Evolutionary conservation across 2,113 vertebrate genomes (phyloP), one percentile per base, ranked within the genome.

Genomic region (Apistogramma diplotaenia): DNA sequence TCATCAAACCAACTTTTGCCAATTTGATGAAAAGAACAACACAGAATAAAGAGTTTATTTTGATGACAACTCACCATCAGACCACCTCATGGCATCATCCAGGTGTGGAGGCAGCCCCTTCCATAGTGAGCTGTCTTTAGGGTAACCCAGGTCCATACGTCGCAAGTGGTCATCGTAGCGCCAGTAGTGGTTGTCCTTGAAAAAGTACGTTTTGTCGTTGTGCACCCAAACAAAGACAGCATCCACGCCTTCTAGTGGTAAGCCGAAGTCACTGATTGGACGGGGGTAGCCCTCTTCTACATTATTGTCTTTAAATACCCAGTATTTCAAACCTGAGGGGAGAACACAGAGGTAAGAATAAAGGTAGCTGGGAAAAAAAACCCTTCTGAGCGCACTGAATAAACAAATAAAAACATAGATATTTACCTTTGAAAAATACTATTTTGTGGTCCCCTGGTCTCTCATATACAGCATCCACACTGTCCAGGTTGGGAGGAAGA

Each of bases 51-150:
- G 51, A 3, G 13, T 40, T 31, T 1, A 0, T 49, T 59, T 58
- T 23, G 2, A 31, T 4, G 10, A 4, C 33, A 1, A 43, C 97
- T 96, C 85, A 99, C 98, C 96, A 2, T 99, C 98, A 4, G 97
- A 98, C 98, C 98, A 99, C 74, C 96, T 95, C 95, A 98, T 99
- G 91, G 96, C 97, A 4, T 97, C 98, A 0, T 99, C 98, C 71
- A 99, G 89, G 0, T 93, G 78, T 13, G 95, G 89, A 0, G 97
- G 98, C 82, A 99, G 90, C 21, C 98, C 98, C 86, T 97, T 97
- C 98, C 98, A 99, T 6, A 94, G 93, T 12, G 89, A 73, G 33
- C 93, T 96, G 79, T 96, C 97, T 56, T 96, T 96, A 1, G 98
- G 98, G 91, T 97, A 99, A 5, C 97, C 97, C 0, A 91, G 92